phyloP scores from a whole-genome alignment of 2,113 vertebrate species.

The Dromiciops gliroides region DNA sequence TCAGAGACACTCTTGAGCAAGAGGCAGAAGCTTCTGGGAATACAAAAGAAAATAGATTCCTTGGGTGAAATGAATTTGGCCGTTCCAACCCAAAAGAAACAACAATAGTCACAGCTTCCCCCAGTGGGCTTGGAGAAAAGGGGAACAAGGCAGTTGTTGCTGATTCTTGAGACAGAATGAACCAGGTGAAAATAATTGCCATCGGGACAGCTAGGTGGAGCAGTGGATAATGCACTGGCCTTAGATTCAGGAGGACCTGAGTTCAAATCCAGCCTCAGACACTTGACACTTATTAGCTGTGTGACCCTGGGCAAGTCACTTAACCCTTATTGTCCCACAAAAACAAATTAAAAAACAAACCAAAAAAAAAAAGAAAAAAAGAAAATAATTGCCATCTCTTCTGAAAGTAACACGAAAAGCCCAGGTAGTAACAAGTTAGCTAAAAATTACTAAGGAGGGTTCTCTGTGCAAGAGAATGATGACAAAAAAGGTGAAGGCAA shows the following conservation, averaged over 20 bases:
- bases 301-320: too few relatives aligned
- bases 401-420: conserved; percentile 60
- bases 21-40: conserved; percentile 23
- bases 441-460: conserved; percentile 37
- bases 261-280: too few relatives aligned
- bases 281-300: too few relatives aligned
- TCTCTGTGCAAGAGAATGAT: conserved; percentile 44
- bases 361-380: too few relatives aligned
- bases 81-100: background rate
- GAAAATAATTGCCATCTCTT: conserved; percentile 57
- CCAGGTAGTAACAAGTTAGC: conserved; percentile 33
- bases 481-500: conserved; percentile 60
- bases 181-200: conserved; percentile 70
- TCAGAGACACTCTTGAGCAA: conserved; percentile 51
- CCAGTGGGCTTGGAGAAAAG: background rate
- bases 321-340: too few relatives aligned
- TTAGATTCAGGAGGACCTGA: too few relatives aligned
- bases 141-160: background rate
- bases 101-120: background rate
- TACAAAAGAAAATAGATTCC: conserved; percentile 10
- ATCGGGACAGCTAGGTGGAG: too few relatives aligned
- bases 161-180: conserved; percentile 25
- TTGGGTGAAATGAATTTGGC: conserved; percentile 22
- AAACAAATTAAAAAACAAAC: too few relatives aligned
- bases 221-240: too few relatives aligned